phyloP scores from a whole-genome alignment of 2,888 invertebrate species.

The Leptinotarsa haldemani region DNA sequence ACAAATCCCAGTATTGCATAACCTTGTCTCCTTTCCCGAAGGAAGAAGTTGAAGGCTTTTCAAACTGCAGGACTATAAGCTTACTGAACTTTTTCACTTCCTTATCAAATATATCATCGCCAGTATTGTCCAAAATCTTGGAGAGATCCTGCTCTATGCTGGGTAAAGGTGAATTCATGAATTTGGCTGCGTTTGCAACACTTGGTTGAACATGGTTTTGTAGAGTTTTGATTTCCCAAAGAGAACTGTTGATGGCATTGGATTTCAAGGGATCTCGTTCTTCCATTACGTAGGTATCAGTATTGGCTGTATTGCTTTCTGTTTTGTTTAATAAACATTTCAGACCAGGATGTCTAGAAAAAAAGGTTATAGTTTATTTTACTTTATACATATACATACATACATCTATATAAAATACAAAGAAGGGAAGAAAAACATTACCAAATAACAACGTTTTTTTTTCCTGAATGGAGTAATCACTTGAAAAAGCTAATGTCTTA shows the following conservation, averaged over 20 bases:
- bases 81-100: conserved; percentile 82
- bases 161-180: conserved; percentile 76
- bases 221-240: conserved; percentile 92
- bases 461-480: too few species aligned
- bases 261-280: conserved; percentile 83
- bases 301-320: conserved; percentile 65
- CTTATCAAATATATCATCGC: conserved; percentile 78
- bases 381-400: too few species aligned
- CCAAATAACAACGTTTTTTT: too few species aligned
- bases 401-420: too few species aligned
- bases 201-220: conserved; percentile 79
- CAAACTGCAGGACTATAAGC: conserved; percentile 80
- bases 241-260: conserved; percentile 86
- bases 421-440: too few species aligned
- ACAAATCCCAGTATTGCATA: conserved; percentile 75
- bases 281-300: conserved; percentile 88
- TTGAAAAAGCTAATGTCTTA: too few species aligned
- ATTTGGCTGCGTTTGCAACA: conserved; percentile 78
- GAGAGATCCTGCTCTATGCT: conserved; percentile 77
- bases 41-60: conserved; percentile 75
- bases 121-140: conserved; percentile 73
- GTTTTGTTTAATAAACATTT: conserved; percentile 74
- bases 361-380: background rate
- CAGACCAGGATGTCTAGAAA: conserved; percentile 83
- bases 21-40: conserved; percentile 73